Evolutionary conservation across 2,888 invertebrate genomes (phyloP), one percentile per base, ranked within the genome.

Genomic region (Heteromurus nitidus): DNA sequence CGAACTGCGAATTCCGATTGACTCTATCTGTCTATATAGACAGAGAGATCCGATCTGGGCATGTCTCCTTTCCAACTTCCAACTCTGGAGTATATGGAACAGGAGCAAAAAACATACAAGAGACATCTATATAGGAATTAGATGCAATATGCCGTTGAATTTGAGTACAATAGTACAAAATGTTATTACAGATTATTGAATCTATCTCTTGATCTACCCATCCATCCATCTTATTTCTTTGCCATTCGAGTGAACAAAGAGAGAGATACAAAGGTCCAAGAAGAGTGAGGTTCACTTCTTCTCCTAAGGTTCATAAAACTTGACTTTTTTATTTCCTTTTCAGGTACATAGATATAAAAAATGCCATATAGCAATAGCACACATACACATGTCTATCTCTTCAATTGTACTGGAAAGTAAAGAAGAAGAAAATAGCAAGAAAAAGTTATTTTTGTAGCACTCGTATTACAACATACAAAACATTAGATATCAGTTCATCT

Each of bases 171-270:
- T 60, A 72, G 1, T 7, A 58, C 22, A 60, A 69, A 64, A 73
- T 73, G 73, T 64, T 73, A 73, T 73, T 73, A 64, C 42, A 31
- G 50, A 64, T 73, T 73, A 74, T 74, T 74, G 42, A 74, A 74
- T 74, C 65, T 65, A 53, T 50, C 60, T 72, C 28, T 42, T 55
- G 24, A 55, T 22, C 55, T 3, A 3, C 30, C 22, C 28, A 50
- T 26, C 68, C 18, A 68, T 68, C 42, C 30, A 68, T 47, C 30
- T 42, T 24, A 9, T 55, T 55, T 55, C 55, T 7, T 24, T n/a
- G 22, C 55, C 26, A 24, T 18, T 3, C 3, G 58, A 28, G 1
- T 26, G 28, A 58, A 58, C 26, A 58, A 58, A 58, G 50, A 5
- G n/a, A 18, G 18, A 31, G 2, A 9, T 20, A 11, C 22, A 7